Base-by-base conservation (phyloP, 2,797 vertebrate genomes). In the Neosilurus mollespiculum region DNA sequence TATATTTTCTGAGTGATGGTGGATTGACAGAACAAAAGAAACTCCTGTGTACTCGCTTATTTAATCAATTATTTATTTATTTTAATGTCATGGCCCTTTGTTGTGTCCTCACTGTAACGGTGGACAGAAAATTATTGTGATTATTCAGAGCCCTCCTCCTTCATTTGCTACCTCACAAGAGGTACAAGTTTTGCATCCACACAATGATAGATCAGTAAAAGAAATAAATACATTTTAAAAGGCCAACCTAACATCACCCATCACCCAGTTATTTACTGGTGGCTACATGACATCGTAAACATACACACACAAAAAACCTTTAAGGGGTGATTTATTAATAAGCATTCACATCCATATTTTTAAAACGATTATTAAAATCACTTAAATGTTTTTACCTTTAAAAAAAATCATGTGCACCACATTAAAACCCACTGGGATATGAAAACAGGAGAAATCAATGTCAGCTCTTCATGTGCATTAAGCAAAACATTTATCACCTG, bases 41-140 rank as follows among this genome's bases (percentile, higher is more conserved):
- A 94, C 91, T 92, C 90, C 94, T 93, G 92, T 92, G 89, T 88
- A 90, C 91, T 93, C 92, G 89, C 92, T 93, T 94, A 94, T 94
- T 94, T 92, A 92, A 94, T 94, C 89, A 92, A 92, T 93, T 93
- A 88, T 93, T 92, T 93, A 93, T 95, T 95, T 94, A 93, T 94
- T 94, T 94, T 91, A 92, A 94, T 93, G 91, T 92, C 90, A 90
- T 85, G 88, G 91, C 87, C 90, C 91, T 92, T 90, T 90, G 85
- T 92, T 90, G 91, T 91, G 88, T 91, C 85, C 88, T 80, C 89
- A 90, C 89, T 93, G 91, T 93, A 93, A 91, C 92, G 90, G 92
- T 93, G 90, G 92, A 92, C 91, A 88, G 90, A 92, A 93, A 94
- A 94, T 94, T 91, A 93, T 90, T 92, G 91, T 81, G 65, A 86